Conservation (phyloP, 2,113 vertebrate genomes). For the Apodemus sylvaticus region DNA sequence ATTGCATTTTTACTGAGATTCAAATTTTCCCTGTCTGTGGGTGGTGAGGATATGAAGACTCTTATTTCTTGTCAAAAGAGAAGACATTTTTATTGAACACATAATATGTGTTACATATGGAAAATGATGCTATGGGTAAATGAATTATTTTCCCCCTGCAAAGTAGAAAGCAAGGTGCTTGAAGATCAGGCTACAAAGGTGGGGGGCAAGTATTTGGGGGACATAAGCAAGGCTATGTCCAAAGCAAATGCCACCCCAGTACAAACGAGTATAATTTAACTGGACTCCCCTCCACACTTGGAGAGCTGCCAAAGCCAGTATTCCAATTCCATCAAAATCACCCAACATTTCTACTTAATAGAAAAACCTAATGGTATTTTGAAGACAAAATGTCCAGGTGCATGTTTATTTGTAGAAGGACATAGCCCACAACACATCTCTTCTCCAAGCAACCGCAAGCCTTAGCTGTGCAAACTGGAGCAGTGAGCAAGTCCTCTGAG, state of each 20-base stretch:
- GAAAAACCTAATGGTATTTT: slow-evolving; percentile 75
- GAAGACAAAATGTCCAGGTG: slow-evolving; percentile 58
- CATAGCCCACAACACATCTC: slow-evolving; percentile 57
- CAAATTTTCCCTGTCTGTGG: not conserved
- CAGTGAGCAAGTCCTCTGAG: slow-evolving; percentile 27
- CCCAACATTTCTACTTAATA: slow-evolving; percentile 44
- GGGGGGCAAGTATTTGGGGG: not conserved
- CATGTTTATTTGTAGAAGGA: slow-evolving; percentile 78
- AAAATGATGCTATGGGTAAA: not conserved
- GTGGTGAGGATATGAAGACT: not conserved
- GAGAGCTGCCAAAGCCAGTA: not conserved
- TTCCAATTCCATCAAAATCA: slow-evolving; percentile 38
- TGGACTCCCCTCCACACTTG: not conserved
- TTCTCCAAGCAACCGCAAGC: slow-evolving; percentile 40
- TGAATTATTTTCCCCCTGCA: not conserved
- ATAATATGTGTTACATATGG: not conserved
- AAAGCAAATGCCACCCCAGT: not conserved
- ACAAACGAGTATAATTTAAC: not conserved
- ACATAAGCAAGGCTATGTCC: not conserved
- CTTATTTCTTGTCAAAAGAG: not conserved
- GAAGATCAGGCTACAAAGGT: not conserved
- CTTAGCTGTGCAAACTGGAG: slow-evolving; percentile 22
- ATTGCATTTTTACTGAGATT: not conserved
- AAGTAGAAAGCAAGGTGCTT: not conserved
- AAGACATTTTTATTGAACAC: not conserved